Evolutionary conservation across 2,113 vertebrate species (phyloP), one percentile per base, ranked within the genome.

Genomic region (Dolichotis patagonum): DNA sequence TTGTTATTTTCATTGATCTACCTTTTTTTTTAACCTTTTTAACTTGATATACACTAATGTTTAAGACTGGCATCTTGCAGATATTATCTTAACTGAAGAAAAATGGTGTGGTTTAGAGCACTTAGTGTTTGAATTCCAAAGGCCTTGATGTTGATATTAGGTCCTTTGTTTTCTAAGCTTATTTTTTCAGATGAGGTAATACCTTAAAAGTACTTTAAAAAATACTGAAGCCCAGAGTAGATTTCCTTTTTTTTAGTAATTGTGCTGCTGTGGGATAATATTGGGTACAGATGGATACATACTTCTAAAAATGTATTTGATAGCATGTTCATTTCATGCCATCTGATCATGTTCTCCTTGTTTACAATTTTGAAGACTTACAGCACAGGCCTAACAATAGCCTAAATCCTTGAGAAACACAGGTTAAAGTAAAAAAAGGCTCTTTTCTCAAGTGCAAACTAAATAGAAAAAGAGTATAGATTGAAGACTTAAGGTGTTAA

Each of bases 251-350:
- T 78, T 82, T 80, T 20, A 86, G 65, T 97, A 85, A 63, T 80
- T 93, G 22, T 75, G 84, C 26, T 88, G 85, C 24, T 63, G 1
- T 87, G 63, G 54, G 38, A 75, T 95, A 78, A 43, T 95, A 92
- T 54, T 95, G 67, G 32, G 12, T 94, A 89, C 65, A 83, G 78
- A 82, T 90, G 69, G 58, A 82, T 92, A 90, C 4, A 46, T 71
- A 32, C 17, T 82, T 89, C 93, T 63, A 49, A 77, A 87, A 67
- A 80, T 80, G 73, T 65, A 85, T 95, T 95, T 91, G 56, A 75
- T 87, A 88, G 91, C 94, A 88, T 87, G 32, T 95, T 85, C 35
- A 78, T 96, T 97, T 96, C 30, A 62, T 94, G 20, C 63, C 62
- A 85, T 86, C 38, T 65, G 49, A 78, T 69, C 38, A 63, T 92